These are phyloP conservation scores for Peromyscus melanophrys DNA, from an alignment of 2,797 vertebrate genomes.

Conservation along the genomic window DNA sequence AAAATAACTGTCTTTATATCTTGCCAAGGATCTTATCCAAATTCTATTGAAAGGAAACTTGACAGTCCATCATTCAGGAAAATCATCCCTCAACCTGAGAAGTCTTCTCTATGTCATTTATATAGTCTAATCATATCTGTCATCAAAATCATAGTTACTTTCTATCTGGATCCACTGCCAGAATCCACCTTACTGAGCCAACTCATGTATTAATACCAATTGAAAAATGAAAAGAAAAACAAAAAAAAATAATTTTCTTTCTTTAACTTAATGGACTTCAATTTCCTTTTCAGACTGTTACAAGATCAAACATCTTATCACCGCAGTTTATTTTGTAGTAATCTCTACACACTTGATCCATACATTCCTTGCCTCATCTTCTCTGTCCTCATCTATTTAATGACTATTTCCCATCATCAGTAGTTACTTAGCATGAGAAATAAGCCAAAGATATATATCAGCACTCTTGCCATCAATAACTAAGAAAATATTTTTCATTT, in stretches of 20 bases:
- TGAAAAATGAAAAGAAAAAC: not conserved
- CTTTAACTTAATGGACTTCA: not conserved
- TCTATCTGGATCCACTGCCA: not conserved
- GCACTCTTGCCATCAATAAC: not conserved
- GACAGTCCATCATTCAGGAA: not conserved
- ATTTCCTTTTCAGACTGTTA: not conserved
- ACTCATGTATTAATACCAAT: not conserved
- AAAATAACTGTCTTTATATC: not conserved
- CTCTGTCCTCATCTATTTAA: not conserved
- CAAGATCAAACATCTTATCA: not conserved
- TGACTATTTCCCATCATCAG: not conserved
- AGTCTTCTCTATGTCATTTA: not conserved
- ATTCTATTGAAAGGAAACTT: slow-evolving; percentile 10
- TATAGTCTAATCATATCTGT: not conserved
- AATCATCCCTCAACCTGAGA: not conserved
- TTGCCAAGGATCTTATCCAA: not conserved
- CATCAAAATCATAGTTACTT: not conserved
- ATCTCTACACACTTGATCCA: not conserved
- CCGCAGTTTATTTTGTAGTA: not conserved
- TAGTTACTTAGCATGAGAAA: not conserved
- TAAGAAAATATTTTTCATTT: not conserved
- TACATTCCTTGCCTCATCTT: not conserved
- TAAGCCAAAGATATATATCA: not conserved
- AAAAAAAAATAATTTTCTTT: not conserved
- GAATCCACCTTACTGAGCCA: not conserved